Base-by-base conservation (phyloP, 2,113 vertebrate genomes). In the Parus major region DNA sequence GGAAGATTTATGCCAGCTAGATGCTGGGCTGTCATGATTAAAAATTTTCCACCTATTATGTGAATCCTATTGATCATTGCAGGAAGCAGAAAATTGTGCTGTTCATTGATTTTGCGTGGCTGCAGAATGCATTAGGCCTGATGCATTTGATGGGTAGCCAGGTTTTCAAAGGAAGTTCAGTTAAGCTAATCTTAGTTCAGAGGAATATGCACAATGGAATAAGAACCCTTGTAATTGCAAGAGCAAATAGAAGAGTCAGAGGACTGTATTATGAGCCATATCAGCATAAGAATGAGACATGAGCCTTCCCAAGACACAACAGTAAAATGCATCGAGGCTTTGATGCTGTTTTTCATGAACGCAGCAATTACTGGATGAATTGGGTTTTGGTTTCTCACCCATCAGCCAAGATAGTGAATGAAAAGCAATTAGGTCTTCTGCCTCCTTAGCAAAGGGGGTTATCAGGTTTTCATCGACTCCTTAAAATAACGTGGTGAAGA, bases 21-120 rank as follows among this genome's bases (percentile, higher is more conserved):
- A 92, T 93, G 95, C 93, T 94, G 89, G 94, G 92, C 96, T 98
- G 97, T 98, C 97, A 97, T 36, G 91, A 97, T 98, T 98, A 98
- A 98, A 97, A 96, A 96, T 93, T 98, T 98, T 98, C 97, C 91
- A 96, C 93, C 95, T 97, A 97, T 98, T 98, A 97, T 97, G 95
- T 95, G 96, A 95, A 96, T 96, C 92, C 95, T 98, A 98, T 98
- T 98, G 98, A 98, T 98, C 96, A 97, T 92, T 88, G 77, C 97
- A 98, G 97, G 97, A 98, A 98, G 97, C 94, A 96, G 97, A 97
- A 97, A 97, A 98, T 95, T 96, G 96, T 97, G 97, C 88, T 97
- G 96, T 92, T 98, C 97, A 98, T 98, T 98, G 98, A 98, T 98
- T 97, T 97, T 97, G 97, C 47, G 86, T 96, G 96, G 97, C 92